A percentile compares a stretch with the other conserved stretches of the same genome.
Evolutionary conservation across 2,888 invertebrate genomes (phyloP).

Genomic region (Plagodis dolabraria): DNA sequence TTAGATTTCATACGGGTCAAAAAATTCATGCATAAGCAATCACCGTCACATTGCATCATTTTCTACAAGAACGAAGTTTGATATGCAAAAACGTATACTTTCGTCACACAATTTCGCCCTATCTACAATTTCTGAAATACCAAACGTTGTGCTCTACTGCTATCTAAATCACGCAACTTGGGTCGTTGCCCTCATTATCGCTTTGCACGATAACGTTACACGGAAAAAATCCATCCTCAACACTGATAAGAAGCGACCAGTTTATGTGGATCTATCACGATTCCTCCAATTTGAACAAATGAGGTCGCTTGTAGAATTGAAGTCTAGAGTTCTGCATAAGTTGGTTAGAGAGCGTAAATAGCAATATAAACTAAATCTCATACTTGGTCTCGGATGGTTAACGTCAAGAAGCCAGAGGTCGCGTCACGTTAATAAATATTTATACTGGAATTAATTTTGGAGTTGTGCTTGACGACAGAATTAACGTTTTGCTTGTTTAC

Average conservation of each 20-base stretch:
- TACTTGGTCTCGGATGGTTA: constrained; percentile 53
- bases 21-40: constrained; percentile 7
- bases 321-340: constrained; percentile 44
- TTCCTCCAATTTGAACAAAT: constrained; percentile 31
- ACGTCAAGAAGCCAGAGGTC: constrained; percentile 49
- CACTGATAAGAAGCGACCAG: constrained; percentile 62
- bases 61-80: constrained; percentile 15
- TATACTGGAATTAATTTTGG: constrained; percentile 37
- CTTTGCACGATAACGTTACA: constrained; percentile 73
- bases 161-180: constrained; percentile 68
- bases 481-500: constrained; percentile 7
- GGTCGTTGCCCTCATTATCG: constrained; percentile 76
- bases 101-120: constrained; percentile 28
- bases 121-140: constrained; percentile 39
- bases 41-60: constrained; percentile 19
- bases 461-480: constrained; percentile 28
- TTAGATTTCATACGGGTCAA: constrained; percentile 8
- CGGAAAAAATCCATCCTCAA: constrained; percentile 75
- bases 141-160: constrained; percentile 26
- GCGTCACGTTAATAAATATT: constrained; percentile 48
- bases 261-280: constrained; percentile 48
- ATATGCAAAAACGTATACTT: constrained; percentile 23
- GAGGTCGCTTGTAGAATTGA: constrained; percentile 37
- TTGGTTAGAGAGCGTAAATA: constrained; percentile 42
- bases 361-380: constrained; percentile 32